Evolutionary conservation across 2,113 vertebrate species (phyloP).

Genomic region (Rhinogobius similis): DNA sequence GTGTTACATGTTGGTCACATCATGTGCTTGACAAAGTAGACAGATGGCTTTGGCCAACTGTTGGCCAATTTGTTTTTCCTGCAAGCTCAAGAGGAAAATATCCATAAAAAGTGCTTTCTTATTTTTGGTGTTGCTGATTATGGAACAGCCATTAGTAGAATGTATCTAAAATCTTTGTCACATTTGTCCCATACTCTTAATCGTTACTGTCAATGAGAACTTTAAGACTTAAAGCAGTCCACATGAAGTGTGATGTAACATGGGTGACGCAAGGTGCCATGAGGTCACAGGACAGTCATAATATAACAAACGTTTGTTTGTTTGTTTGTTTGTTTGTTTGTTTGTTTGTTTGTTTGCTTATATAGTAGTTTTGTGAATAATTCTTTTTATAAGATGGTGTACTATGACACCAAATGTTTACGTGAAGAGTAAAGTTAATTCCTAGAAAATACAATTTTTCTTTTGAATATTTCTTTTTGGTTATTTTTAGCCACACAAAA

Average conservation of each 20-base stretch:
- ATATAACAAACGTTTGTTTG: not conserved
- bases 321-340: too few relatives aligned
- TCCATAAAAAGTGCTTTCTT: not conserved
- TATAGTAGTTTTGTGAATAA: too few relatives aligned
- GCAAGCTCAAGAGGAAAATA: not conserved
- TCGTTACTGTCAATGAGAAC: not conserved
- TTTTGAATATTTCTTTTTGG: not conserved
- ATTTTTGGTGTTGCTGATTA: not conserved
- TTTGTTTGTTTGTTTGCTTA: too few relatives aligned
- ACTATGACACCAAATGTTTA: not conserved
- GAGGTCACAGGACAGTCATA: not conserved
- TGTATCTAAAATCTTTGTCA: not conserved
- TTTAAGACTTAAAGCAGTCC: slow-evolving; percentile 5
- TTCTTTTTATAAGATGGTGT: not conserved
- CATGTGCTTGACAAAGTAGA: not conserved
- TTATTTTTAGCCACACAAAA: too few relatives aligned
- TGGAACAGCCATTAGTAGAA: not conserved
- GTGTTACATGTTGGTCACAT: not conserved
- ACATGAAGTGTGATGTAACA: not conserved
- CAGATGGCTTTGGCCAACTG: slow-evolving; percentile 9
- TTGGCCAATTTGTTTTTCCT: not conserved
- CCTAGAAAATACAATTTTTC: not conserved
- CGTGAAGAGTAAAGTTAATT: not conserved
- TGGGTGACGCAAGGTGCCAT: not conserved
- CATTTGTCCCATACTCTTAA: not conserved